Conservation (phyloP, 2,888 invertebrate genomes). For the Drosophila quinaria region DNA sequence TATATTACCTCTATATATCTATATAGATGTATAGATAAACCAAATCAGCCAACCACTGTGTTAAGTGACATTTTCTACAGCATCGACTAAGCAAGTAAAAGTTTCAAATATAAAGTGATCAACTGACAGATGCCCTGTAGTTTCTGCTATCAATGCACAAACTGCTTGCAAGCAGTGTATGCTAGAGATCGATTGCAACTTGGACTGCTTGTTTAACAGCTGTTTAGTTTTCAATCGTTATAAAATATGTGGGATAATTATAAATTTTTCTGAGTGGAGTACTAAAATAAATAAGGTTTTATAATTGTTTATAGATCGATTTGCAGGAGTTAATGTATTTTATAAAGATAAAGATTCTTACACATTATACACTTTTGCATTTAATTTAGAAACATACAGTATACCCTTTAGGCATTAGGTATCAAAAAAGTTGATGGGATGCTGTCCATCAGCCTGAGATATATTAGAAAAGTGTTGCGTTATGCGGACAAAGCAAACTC, state of each 20-base stretch:
- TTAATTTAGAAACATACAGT: background rate
- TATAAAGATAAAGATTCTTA: too few species aligned
- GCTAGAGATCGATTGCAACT: background rate
- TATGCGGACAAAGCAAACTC: conserved; percentile 23
- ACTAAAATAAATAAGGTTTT: too few species aligned
- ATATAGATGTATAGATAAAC: conserved; percentile 26
- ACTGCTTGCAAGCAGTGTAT: conserved; percentile 8
- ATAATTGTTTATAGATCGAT: too few species aligned
- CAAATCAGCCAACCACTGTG: conserved; percentile 41
- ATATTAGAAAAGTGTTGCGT: conserved; percentile 45
- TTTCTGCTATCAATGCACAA: background rate
- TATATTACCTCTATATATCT: conserved; percentile 5
- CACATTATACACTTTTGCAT: too few species aligned
- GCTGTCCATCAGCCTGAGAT: conserved; percentile 58
- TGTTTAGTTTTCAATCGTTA: background rate
- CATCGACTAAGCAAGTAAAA: conserved; percentile 8
- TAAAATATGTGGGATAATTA: background rate
- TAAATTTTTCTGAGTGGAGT: too few species aligned
- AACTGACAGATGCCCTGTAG: background rate
- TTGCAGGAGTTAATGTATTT: too few species aligned
- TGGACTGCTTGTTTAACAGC: background rate
- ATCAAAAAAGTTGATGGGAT: conserved; percentile 39
- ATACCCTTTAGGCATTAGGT: conserved; percentile 1
- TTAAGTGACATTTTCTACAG: conserved; percentile 18
- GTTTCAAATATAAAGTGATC: background rate